A percentile compares a stretch with the other conserved stretches of the same genome.
Evolutionary conservation across 1,140 invertebrate species (phyloP).

Genomic region (Procambarus clarkii): DNA sequence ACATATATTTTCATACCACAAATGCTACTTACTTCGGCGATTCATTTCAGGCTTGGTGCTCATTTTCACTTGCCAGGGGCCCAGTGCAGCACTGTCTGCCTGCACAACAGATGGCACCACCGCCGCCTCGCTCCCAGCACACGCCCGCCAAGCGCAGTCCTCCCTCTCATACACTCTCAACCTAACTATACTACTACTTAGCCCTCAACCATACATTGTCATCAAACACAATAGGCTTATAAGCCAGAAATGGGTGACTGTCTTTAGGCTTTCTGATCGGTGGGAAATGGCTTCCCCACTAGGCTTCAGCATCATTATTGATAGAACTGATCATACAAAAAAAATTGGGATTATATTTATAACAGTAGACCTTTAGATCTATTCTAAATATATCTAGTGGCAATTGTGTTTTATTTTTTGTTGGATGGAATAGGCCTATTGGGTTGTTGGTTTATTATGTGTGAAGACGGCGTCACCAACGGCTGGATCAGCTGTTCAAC

Average conservation of each 20-base stretch:
- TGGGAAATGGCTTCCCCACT: background rate
- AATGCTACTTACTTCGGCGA: slow-evolving; percentile 60
- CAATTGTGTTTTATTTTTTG: background rate
- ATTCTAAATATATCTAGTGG: background rate
- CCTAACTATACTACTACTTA: too few relatives aligned
- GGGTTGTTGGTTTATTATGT: too few relatives aligned
- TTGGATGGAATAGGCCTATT: too few relatives aligned
- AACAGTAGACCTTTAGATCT: background rate
- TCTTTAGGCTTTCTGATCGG: too few relatives aligned
- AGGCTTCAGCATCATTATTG: background rate
- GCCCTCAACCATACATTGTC: too few relatives aligned
- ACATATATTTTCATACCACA: slow-evolving; percentile 27
- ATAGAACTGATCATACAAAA: background rate
- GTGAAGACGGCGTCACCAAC: background rate
- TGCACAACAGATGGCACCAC: slow-evolving; percentile 31
- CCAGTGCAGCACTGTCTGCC: slow-evolving; percentile 6
- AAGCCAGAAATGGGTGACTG: too few relatives aligned
- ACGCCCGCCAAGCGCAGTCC: background rate
- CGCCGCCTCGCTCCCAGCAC: background rate
- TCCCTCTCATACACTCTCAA: background rate
- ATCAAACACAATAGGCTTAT: too few relatives aligned
- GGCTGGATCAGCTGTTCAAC: slow-evolving; percentile 50
- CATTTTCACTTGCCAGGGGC: slow-evolving; percentile 50
- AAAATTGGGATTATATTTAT: background rate
- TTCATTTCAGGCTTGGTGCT: slow-evolving; percentile 54